Evolutionary conservation across 2,113 vertebrate genomes (phyloP), one percentile per base, ranked within the genome.

Genomic region (Chaetura pelagica): DNA sequence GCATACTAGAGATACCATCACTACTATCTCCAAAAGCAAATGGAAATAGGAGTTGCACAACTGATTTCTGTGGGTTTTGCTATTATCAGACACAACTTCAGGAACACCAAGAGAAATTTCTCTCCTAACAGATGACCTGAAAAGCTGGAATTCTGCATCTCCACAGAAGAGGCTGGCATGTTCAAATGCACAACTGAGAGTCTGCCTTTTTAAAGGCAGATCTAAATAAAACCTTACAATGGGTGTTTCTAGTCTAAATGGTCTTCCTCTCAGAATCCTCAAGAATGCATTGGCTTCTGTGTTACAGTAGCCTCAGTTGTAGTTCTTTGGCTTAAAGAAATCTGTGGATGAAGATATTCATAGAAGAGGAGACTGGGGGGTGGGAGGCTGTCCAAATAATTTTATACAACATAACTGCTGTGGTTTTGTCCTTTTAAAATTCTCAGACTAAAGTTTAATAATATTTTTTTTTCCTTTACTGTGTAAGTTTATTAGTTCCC

Each of bases 381-480:
- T 29, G 51, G 13, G 8, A 49, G 6, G 55, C 35, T 59, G 90
- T 61, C 71, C 48, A 35, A 91, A 64, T 61, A 84, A 95, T 82
- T 83, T 69, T 89, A 76, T n/a, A 34, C n/a, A 66, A 9, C 5
- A 17, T 51, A 94, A 42, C n/a, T 40, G 15, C 59, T 38, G 6
- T 27, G 26, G 2, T 59, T 91, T 92, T 77, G 15, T 68, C 52
- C 44, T 95, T 94, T 85, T 72, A 92, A 89, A 91, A 83, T 95
- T 98, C 97, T 98, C 97, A 91, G 91, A 93, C 96, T 96, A 97
- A 96, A 95, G 95, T 98, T 98, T 98, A 98, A 98, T 97, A 96
- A 76, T 95, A 72, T 96, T 87, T 97, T 96, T 97, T 98, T 97
- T 97, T 90, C 92, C 95, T 97, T 96, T 97, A 97, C 91, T 94